Percentiles rank a stretch among this genome's conserved stretches.
These are phyloP conservation scores for Allygus modestus DNA, from an alignment of 2,888 invertebrate species.

Conservation along the genomic window DNA sequence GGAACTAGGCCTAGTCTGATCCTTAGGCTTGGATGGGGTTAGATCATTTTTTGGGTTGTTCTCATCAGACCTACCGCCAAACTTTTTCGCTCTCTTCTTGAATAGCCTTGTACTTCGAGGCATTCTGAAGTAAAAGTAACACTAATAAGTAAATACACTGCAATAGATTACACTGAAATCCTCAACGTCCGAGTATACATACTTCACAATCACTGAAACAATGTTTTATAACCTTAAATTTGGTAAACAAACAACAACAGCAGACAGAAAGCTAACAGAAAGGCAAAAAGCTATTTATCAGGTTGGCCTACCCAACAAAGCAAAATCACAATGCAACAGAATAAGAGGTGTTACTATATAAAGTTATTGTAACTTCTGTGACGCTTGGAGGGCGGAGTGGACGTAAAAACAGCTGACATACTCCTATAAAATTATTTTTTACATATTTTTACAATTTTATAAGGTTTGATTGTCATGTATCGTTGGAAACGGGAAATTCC, in stretches of 20 bases:
- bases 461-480: background rate
- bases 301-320: constrained; percentile 38
- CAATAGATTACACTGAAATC: background rate
- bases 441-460: background rate
- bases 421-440: constrained; percentile 37
- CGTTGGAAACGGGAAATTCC: constrained; percentile 46
- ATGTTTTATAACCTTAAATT: constrained; percentile 25
- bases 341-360: constrained; percentile 43
- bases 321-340: constrained; percentile 22
- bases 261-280: constrained; percentile 27
- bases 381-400: background rate
- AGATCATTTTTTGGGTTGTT: constrained; percentile 7
- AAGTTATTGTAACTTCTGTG: constrained; percentile 27
- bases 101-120: constrained; percentile 30
- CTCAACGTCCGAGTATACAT: background rate
- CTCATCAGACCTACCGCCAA: constrained; percentile 20
- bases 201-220: constrained; percentile 37
- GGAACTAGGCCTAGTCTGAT: constrained; percentile 48
- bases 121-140: constrained; percentile 30
- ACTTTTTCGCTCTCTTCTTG: constrained; percentile 30
- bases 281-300: constrained; percentile 8
- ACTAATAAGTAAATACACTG: constrained; percentile 15
- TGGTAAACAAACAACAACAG: constrained; percentile 17
- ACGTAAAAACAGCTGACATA: constrained; percentile 47
- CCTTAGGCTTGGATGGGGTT: constrained; percentile 22